Evolutionary conservation across 2,888 invertebrate species (phyloP).

Genomic region (Tolmerus cingulatus): DNA sequence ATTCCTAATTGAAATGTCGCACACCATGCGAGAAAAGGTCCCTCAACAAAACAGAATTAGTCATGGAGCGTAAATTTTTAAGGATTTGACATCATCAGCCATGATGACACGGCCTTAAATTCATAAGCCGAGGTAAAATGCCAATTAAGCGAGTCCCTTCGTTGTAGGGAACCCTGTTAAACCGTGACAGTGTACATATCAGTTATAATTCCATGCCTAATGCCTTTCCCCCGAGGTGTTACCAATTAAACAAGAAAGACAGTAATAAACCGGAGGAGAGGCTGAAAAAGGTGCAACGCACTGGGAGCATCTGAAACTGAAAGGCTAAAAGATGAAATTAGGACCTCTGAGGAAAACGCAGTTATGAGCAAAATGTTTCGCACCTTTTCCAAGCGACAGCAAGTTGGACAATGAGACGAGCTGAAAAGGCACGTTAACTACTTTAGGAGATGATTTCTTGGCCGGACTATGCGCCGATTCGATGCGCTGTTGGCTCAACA

Average conservation of each 20-base stretch:
- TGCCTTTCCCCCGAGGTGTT: constrained; percentile 54
- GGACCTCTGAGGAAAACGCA: constrained; percentile 37
- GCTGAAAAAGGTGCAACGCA: neutral
- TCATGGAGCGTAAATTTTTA: constrained; percentile 46
- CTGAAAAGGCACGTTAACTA: constrained; percentile 37
- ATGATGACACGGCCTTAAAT: constrained; percentile 45
- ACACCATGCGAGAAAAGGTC: neutral
- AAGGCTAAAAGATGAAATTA: constrained; percentile 3
- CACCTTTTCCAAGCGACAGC: constrained; percentile 38
- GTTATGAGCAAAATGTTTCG: constrained; percentile 3
- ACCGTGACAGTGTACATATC: constrained; percentile 42
- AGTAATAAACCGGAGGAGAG: neutral
- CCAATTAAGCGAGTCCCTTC: constrained; percentile 37
- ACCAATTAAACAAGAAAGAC: constrained; percentile 57
- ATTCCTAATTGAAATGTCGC: constrained; percentile 2
- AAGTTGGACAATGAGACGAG: constrained; percentile 30
- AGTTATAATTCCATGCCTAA: constrained; percentile 40
- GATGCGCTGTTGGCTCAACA: neutral
- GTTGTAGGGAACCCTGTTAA: constrained; percentile 24
- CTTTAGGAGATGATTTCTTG: constrained; percentile 32
- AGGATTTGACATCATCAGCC: constrained; percentile 47
- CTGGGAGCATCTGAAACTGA: neutral
- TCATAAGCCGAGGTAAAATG: constrained; percentile 26
- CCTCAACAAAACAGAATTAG: constrained; percentile 38
- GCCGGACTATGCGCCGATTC: neutral